A percentile compares a stretch with the other conserved stretches of the same genome.
phyloP scores from a whole-genome alignment of 2,113 vertebrate genomes.

The Ursus arctos region DNA sequence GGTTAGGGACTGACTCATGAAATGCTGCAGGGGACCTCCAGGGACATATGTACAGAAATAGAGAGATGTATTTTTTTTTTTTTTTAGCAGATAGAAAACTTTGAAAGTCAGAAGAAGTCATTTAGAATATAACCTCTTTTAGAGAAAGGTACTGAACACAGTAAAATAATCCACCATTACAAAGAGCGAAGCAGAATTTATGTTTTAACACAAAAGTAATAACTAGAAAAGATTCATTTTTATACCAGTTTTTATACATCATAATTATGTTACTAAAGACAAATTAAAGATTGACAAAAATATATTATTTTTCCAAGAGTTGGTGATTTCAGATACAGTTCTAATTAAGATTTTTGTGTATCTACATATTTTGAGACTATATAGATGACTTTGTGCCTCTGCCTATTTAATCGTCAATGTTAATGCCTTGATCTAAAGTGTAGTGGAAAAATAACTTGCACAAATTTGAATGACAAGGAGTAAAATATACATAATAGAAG shows the following conservation, averaged over 20 bases:
- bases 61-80: not conserved
- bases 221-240: not conserved
- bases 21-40: not conserved
- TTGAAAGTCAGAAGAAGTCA: conserved; percentile 41
- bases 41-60: not conserved
- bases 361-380: not conserved
- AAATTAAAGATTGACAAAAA: not conserved
- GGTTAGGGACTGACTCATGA: not conserved
- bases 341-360: not conserved
- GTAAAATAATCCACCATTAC: not conserved
- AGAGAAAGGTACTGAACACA: not conserved
- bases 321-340: not conserved
- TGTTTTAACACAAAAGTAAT: not conserved
- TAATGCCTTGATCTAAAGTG: not conserved
- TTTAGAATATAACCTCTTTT: not conserved
- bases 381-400: not conserved
- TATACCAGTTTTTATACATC: not conserved
- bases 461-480: not conserved
- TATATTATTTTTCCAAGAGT: not conserved
- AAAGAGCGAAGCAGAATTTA: not conserved
- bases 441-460: not conserved
- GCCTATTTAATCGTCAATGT: not conserved
- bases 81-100: not conserved
- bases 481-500: not conserved
- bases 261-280: not conserved